Conservation (phyloP, 2,888 invertebrate species). For the Oligia latruncula region DNA sequence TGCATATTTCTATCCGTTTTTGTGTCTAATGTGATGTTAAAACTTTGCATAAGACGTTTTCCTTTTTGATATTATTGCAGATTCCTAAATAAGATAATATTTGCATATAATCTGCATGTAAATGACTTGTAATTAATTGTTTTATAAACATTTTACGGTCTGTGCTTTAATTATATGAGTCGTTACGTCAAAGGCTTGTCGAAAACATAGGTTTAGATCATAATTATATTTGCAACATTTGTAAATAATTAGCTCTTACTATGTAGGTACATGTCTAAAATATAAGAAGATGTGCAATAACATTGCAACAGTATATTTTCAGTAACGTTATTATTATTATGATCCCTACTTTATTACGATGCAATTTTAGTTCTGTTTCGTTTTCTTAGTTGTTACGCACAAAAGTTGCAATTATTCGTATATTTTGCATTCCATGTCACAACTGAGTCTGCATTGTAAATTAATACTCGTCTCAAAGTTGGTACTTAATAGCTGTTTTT, state of each 20-base stretch:
- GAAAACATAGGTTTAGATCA: slow-evolving; percentile 7
- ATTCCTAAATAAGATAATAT: slow-evolving; percentile 29
- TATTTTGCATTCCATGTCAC: slow-evolving; percentile 1
- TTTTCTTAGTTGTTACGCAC: not conserved
- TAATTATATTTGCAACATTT: slow-evolving; percentile 12
- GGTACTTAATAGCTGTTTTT: slow-evolving; percentile 16
- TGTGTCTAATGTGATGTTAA: not conserved
- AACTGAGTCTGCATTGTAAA: slow-evolving; percentile 14
- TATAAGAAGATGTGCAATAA: slow-evolving; percentile 1
- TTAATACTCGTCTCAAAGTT: not conserved
- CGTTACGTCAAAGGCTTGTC: slow-evolving; percentile 36
- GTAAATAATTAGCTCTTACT: not conserved
- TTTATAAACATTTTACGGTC: slow-evolving; percentile 26
- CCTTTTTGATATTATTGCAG: slow-evolving; percentile 25
- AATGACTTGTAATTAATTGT: slow-evolving; percentile 52
- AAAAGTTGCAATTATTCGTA: not conserved
- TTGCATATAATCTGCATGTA: slow-evolving; percentile 46
- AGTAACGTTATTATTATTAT: not conserved
- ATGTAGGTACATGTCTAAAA: not conserved
- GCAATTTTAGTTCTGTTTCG: not conserved
- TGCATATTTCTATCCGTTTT: not conserved
- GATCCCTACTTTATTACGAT: not conserved
- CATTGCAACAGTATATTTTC: slow-evolving; percentile 15
- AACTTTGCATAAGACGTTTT: slow-evolving; percentile 14
- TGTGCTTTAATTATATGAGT: slow-evolving; percentile 17